Percentiles rank a stretch among this genome's conserved stretches.
These are phyloP conservation scores for Volucella inanis DNA, from an alignment of 2,888 invertebrate genomes.

Conservation along the genomic window DNA sequence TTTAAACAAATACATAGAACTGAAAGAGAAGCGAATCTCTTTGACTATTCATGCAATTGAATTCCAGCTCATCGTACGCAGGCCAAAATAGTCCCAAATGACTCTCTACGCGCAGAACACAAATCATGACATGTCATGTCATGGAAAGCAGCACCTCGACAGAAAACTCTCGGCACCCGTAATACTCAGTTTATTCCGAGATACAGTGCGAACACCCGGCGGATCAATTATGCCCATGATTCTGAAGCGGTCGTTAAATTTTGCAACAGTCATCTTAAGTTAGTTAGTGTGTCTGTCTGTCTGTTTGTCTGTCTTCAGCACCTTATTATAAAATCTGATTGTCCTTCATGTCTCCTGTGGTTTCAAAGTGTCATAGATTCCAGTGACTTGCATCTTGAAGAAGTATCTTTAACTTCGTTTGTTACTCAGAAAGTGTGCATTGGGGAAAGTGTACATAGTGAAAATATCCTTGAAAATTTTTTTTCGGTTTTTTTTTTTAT, in stretches of 20 bases:
- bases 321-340: slow-evolving; percentile 29
- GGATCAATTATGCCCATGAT: slow-evolving; percentile 11
- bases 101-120: slow-evolving; percentile 65
- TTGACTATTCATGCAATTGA: slow-evolving; percentile 1
- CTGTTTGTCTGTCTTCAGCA: slow-evolving; percentile 29
- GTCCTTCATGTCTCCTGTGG: slow-evolving; percentile 11
- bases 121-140: slow-evolving; percentile 46
- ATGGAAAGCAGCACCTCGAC: slow-evolving; percentile 51
- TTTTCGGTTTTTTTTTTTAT: slow-evolving; percentile 30
- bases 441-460: slow-evolving; percentile 32
- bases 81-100: slow-evolving; percentile 9
- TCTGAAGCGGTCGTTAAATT: slow-evolving; percentile 57
- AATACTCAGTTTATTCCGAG: slow-evolving; percentile 58
- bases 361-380: slow-evolving; percentile 1
- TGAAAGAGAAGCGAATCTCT: background rate
- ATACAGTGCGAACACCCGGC: slow-evolving; percentile 49
- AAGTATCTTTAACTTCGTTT: slow-evolving; percentile 30
- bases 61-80: slow-evolving; percentile 21
- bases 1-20: slow-evolving; percentile 6
- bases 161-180: slow-evolving; percentile 39
- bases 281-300: slow-evolving; percentile 13
- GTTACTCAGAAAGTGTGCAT: slow-evolving; percentile 41
- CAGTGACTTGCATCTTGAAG: slow-evolving; percentile 11
- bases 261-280: slow-evolving; percentile 53
- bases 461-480: slow-evolving; percentile 54